Conservation (phyloP, 1,140 invertebrate species). For the Sitobion miscanthi region DNA sequence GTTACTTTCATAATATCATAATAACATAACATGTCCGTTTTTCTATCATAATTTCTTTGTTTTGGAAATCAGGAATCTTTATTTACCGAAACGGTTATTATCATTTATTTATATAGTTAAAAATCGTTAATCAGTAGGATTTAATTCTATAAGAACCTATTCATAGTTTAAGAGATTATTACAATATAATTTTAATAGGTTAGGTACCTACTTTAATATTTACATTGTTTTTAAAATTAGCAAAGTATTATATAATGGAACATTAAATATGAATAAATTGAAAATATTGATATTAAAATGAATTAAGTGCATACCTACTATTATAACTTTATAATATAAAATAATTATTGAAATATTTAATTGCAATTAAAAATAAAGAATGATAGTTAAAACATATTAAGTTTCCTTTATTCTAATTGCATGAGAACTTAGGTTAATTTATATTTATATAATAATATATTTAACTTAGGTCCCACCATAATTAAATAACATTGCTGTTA, state of each 20-base stretch:
- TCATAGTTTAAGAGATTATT: neutral
- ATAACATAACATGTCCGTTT: neutral
- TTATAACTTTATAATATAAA: neutral
- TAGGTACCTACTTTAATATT: neutral
- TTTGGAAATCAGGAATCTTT: neutral
- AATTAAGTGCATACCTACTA: neutral
- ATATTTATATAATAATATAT: too few relatives aligned
- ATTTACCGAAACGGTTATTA: neutral
- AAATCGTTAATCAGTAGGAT: neutral
- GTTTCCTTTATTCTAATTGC: slow-evolving; percentile 15
- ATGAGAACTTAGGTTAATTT: neutral
- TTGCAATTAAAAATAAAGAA: neutral
- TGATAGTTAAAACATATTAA: neutral
- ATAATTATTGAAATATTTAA: neutral
- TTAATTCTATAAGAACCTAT: neutral
- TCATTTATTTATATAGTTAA: neutral
- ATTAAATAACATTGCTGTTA: neutral
- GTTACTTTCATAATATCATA: neutral
- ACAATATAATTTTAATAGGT: neutral
- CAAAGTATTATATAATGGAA: neutral
- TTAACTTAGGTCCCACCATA: neutral
- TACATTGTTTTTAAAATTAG: neutral
- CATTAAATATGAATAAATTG: neutral
- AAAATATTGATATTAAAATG: neutral
- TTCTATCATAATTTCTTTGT: neutral